A percentile compares a stretch with the other conserved stretches of the same genome.
These are phyloP conservation scores for Tenthredo livida DNA, from an alignment of 2,888 invertebrate genomes.

Conservation along the genomic window DNA sequence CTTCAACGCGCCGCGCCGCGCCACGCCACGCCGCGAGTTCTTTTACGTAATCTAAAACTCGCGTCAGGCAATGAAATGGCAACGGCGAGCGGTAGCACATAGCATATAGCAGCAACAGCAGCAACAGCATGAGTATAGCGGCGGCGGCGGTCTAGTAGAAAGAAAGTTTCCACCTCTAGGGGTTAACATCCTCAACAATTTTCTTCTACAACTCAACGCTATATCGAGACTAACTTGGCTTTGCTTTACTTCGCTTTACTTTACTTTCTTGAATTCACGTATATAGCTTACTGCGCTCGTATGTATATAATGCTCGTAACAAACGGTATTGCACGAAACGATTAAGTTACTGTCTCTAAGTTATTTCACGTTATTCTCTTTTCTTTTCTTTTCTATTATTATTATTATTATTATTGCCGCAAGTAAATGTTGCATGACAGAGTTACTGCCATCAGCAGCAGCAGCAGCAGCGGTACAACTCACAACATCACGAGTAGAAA, in stretches of 20 bases:
- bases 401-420: neutral
- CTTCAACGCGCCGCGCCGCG: conserved; percentile 60
- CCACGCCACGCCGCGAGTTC: conserved; percentile 37
- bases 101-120: no score
- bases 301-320: neutral
- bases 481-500: neutral
- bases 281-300: no score
- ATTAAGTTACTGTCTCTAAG: neutral
- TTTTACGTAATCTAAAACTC: conserved; percentile 73
- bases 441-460: neutral
- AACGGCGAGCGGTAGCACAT: conserved; percentile 58
- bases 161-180: conserved; percentile 76
- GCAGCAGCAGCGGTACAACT: neutral
- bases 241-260: no score
- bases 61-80: conserved; percentile 49
- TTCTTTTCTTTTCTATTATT: neutral
- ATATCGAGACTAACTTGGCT: neutral
- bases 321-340: neutral
- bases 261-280: neutral
- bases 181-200: conserved; percentile 75
- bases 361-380: neutral
- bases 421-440: conserved; percentile 2
- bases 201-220: conserved; percentile 53
- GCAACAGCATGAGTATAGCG: neutral
- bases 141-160: no score